phyloP scores from a whole-genome alignment of 2,888 invertebrate genomes.

The Hipparchia sbordonii region DNA sequence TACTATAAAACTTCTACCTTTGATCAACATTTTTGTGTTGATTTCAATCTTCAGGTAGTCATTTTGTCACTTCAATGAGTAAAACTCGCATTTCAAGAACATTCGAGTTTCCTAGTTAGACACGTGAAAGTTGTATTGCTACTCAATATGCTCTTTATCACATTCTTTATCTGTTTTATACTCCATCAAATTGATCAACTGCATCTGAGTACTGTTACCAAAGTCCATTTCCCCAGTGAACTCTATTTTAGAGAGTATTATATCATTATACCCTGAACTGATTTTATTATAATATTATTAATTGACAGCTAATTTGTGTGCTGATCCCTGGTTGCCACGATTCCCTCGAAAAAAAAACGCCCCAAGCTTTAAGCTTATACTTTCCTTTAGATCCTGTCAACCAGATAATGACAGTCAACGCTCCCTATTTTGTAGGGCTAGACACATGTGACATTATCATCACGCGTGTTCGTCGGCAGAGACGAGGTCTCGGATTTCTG shows the following conservation, averaged over 20 bases:
- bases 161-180: background rate
- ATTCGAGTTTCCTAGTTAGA: background rate
- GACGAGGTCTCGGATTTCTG: too few species aligned
- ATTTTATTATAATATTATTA: too few species aligned
- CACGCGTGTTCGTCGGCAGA: too few species aligned
- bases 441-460: too few species aligned
- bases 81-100: slow-evolving; percentile 8
- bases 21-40: background rate
- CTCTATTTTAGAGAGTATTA: background rate
- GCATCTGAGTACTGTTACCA: background rate
- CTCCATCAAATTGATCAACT: background rate
- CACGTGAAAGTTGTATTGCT: slow-evolving; percentile 14
- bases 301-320: too few species aligned
- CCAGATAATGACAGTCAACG: too few species aligned
- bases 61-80: background rate
- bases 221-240: background rate
- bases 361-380: too few species aligned
- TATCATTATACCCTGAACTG: too few species aligned
- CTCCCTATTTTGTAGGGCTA: too few species aligned
- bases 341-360: too few species aligned
- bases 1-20: background rate
- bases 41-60: background rate
- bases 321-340: too few species aligned
- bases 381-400: too few species aligned
- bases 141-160: background rate